These are phyloP conservation scores for Drosophila paramelanica DNA, from an alignment of 2,888 invertebrate genomes.

Conservation along the genomic window DNA sequence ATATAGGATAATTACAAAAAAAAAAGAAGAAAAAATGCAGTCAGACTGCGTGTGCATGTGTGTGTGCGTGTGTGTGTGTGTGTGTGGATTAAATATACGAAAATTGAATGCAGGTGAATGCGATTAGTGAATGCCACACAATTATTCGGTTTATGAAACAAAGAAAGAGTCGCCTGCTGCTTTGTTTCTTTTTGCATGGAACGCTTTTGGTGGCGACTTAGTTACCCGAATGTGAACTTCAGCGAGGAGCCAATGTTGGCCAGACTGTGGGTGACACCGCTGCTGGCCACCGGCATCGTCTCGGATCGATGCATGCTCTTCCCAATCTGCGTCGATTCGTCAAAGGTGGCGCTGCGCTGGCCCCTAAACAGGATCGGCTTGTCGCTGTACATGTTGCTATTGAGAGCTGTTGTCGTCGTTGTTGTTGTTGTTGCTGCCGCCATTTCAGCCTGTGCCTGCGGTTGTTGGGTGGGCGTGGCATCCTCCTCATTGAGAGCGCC, in stretches of 20 bases:
- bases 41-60: conserved; percentile 4
- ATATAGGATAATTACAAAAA: background rate
- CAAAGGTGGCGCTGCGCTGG: conserved; percentile 87
- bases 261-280: conserved; percentile 89
- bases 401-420: conserved; percentile 60
- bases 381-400: conserved; percentile 86
- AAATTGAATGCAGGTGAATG: conserved; percentile 27
- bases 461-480: conserved; percentile 34
- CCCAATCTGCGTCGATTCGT: conserved; percentile 86
- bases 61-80: conserved; percentile 16
- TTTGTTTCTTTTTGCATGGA: conserved; percentile 1
- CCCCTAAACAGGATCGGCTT: conserved; percentile 89
- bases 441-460: conserved; percentile 11
- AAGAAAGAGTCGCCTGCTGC: conserved; percentile 7
- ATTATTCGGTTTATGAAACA: conserved; percentile 18
- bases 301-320: conserved; percentile 89
- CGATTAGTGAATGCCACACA: conserved; percentile 31
- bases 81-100: conserved; percentile 25
- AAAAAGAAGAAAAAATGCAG: conserved; percentile 18
- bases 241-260: conserved; percentile 93
- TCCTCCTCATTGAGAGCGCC: conserved; percentile 89
- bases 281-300: conserved; percentile 89
- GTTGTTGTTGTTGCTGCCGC: conserved; percentile 12
- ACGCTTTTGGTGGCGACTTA: conserved; percentile 28
- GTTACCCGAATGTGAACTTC: conserved; percentile 94